These are phyloP conservation scores for Dromas ardeola DNA, from an alignment of 2,113 vertebrate species.

Conservation along the genomic window DNA sequence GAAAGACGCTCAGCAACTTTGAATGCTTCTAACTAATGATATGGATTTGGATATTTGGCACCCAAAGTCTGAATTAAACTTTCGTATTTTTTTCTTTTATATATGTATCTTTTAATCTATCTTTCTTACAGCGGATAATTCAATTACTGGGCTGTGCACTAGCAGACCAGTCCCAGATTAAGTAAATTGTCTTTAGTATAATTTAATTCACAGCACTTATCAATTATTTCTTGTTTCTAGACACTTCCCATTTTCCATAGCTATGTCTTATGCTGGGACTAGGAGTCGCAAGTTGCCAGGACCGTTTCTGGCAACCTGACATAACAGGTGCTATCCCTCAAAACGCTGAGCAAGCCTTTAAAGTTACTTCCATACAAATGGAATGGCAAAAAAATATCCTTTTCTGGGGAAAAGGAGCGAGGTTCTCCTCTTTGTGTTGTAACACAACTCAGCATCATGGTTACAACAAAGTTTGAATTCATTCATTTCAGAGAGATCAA, in stretches of 20 bases:
- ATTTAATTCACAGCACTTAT: constrained; percentile 7
- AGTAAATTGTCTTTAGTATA: neutral
- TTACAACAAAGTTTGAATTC: neutral
- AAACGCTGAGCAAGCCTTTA: neutral
- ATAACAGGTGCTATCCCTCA: neutral
- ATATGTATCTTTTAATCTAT: neutral
- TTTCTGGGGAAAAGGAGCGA: neutral
- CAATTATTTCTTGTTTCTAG: neutral
- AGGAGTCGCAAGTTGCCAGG: neutral
- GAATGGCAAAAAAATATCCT: neutral
- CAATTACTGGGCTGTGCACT: neutral
- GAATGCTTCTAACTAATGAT: neutral
- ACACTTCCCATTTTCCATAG: neutral
- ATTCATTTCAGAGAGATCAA: neutral
- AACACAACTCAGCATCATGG: neutral
- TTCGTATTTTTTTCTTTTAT: neutral
- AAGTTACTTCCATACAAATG: neutral
- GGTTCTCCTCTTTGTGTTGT: neutral
- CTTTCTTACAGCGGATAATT: neutral
- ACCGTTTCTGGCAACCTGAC: neutral
- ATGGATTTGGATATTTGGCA: neutral
- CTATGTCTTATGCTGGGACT: neutral
- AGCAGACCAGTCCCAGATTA: neutral
- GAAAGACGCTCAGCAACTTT: neutral
- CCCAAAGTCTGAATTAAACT: neutral